These are phyloP conservation scores for Cryptoblepharus egeriae DNA, from an alignment of 2,797 vertebrate genomes.

Conservation along the genomic window DNA sequence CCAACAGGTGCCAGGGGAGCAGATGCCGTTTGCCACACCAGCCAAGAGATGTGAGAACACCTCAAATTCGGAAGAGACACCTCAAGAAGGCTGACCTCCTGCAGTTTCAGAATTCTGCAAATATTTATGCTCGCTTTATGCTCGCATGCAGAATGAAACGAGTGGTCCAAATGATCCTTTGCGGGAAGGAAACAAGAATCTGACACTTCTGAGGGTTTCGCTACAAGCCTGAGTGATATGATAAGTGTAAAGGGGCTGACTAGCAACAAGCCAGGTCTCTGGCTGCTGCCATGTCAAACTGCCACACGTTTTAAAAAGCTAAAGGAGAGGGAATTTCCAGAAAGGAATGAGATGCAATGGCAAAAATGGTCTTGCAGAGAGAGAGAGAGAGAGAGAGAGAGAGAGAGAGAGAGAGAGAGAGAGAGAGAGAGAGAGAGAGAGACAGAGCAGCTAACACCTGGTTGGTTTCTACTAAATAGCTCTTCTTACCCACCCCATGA, in stretches of 20 bases:
- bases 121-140: not conserved
- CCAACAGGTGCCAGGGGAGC: constrained; percentile 35
- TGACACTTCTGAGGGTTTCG: constrained; percentile 24
- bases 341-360: not conserved
- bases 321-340: not conserved
- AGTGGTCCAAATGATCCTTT: not conserved
- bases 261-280: not conserved
- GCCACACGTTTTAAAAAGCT: constrained; percentile 7
- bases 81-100: constrained; percentile 1
- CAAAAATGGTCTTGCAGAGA: not conserved
- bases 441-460: not conserved
- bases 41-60: constrained; percentile 5
- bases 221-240: not conserved
- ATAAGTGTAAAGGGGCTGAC: constrained; percentile 9
- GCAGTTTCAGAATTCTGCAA: not conserved
- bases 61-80: not conserved
- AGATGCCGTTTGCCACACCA: constrained; percentile 13
- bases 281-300: constrained; percentile 3
- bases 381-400: not conserved
- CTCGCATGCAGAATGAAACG: not conserved
- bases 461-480: not conserved
- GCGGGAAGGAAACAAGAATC: not conserved
- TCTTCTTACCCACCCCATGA: not conserved
- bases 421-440: not conserved
- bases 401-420: not conserved